A percentile compares a stretch with the other conserved stretches of the same genome.
phyloP scores from a whole-genome alignment of 1,140 invertebrate species.

The Pseudomyrmex flavicornis region DNA sequence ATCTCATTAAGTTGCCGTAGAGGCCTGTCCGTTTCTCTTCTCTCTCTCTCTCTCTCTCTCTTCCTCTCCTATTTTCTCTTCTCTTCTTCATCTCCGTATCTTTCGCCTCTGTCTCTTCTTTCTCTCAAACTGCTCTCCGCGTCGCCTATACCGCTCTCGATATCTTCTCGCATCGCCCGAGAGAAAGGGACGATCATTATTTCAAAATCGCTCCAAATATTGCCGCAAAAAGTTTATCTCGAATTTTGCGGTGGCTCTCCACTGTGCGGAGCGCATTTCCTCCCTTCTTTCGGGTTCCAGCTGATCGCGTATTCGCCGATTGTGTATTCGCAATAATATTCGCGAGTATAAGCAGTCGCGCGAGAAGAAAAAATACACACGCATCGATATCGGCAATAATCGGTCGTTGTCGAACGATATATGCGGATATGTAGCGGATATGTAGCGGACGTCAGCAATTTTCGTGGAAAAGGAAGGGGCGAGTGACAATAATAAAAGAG shows the following conservation, averaged over 20 bases:
- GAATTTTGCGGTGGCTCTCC: slow-evolving; percentile 75
- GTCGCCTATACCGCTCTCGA: slow-evolving; percentile 37
- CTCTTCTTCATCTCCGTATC: slow-evolving; percentile 1
- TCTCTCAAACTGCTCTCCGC: slow-evolving; percentile 50
- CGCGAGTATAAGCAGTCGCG: neutral
- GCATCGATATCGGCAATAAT: slow-evolving; percentile 26
- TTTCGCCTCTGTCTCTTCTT: slow-evolving; percentile 36
- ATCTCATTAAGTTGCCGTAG: slow-evolving; percentile 83
- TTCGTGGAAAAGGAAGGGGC: slow-evolving; percentile 37
- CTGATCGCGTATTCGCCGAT: slow-evolving; percentile 43
- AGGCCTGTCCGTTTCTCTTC: slow-evolving; percentile 50
- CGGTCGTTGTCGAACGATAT: slow-evolving; percentile 37
- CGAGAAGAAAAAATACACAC: neutral
- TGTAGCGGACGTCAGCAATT: slow-evolving; percentile 20
- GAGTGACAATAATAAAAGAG: neutral
- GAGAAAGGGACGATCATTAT: slow-evolving; percentile 76
- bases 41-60: slow-evolving; percentile 15
- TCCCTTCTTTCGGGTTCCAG: slow-evolving; percentile 30
- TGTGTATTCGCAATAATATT: slow-evolving; percentile 33
- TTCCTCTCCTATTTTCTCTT: slow-evolving; percentile 16
- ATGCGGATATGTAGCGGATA: neutral
- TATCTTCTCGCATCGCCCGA: slow-evolving; percentile 17
- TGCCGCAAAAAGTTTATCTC: slow-evolving; percentile 80
- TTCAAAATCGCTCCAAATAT: slow-evolving; percentile 80
- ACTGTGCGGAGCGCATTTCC: neutral